phyloP scores from a whole-genome alignment of 2,888 invertebrate species.

The Malthinus seriepunctatus region DNA sequence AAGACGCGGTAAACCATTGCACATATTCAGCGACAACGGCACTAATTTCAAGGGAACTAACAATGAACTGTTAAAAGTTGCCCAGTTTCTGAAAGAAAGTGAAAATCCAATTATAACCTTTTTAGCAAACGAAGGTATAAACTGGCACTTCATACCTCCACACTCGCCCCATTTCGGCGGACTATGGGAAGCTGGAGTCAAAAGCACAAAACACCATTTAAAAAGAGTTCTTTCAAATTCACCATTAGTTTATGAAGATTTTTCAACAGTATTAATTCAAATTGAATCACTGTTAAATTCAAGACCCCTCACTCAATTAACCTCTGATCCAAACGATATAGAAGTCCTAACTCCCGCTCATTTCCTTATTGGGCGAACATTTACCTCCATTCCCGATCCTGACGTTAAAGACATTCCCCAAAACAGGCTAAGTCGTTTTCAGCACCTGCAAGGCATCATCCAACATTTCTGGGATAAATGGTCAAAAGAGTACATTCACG shows the following conservation, averaged over 20 bases:
- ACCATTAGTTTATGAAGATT: constrained; percentile 20
- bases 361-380: constrained; percentile 40
- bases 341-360: constrained; percentile 40
- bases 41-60: constrained; percentile 26
- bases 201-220: not conserved
- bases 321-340: constrained; percentile 35
- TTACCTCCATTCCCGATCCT: constrained; percentile 36
- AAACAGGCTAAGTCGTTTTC: constrained; percentile 33
- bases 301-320: constrained; percentile 35
- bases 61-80: constrained; percentile 7
- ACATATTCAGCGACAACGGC: constrained; percentile 26
- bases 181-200: not conserved
- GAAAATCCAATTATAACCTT: not conserved
- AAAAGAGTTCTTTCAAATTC: constrained; percentile 1
- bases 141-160: no score
- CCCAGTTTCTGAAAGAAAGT: not conserved
- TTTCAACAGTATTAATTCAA: constrained; percentile 34
- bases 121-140: no score
- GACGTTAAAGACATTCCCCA: constrained; percentile 26
- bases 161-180: no score
- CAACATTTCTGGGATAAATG: constrained; percentile 36
- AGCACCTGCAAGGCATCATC: constrained; percentile 28
- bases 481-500: constrained; percentile 36
- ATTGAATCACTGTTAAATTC: constrained; percentile 40
- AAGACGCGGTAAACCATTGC: constrained; percentile 19